Conservation (phyloP, 92 coral and sea anemone species). For the Phymanthus crucifer region DNA sequence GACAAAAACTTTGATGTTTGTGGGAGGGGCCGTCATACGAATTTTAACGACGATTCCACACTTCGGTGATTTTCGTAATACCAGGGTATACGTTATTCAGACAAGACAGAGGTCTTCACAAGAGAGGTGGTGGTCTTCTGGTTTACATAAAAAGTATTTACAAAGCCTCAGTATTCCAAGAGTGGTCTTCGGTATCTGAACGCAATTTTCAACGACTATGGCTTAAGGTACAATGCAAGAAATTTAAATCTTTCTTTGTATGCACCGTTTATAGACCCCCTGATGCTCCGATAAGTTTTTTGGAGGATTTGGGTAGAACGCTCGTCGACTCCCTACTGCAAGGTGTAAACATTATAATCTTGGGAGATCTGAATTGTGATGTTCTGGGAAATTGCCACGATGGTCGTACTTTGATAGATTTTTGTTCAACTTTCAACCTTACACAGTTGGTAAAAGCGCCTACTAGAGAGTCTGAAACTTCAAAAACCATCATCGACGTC, state of each 20-base stretch:
- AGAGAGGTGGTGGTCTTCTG: slow-evolving; percentile 38
- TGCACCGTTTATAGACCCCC: slow-evolving; percentile 59
- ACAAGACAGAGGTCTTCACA: slow-evolving; percentile 45
- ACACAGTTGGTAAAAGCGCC: slow-evolving; percentile 12
- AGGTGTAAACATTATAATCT: neutral
- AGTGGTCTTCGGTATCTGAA: slow-evolving; percentile 31
- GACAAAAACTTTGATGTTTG: too few species aligned
- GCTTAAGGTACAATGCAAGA: slow-evolving; percentile 52
- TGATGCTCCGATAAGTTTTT: slow-evolving; percentile 19
- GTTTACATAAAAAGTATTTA: slow-evolving; percentile 34
- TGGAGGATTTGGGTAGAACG: slow-evolving; percentile 37
- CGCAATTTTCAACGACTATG: slow-evolving; percentile 53
- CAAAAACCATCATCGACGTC: neutral
- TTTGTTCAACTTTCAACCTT: neutral
- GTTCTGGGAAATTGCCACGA: slow-evolving; percentile 7
- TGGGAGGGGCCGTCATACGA: too few species aligned
- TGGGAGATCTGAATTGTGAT: slow-evolving; percentile 26
- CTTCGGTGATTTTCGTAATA: too few species aligned
- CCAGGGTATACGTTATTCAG: slow-evolving; percentile 33
- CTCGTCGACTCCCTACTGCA: slow-evolving; percentile 14
- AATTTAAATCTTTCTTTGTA: slow-evolving; percentile 49
- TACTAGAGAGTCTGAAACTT: neutral
- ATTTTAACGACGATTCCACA: too few species aligned
- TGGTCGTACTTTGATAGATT: slow-evolving; percentile 1
- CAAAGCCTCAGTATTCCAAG: slow-evolving; percentile 35